Base-by-base conservation (phyloP, 2,113 vertebrate genomes). In the Circaetus cinerascens region DNA sequence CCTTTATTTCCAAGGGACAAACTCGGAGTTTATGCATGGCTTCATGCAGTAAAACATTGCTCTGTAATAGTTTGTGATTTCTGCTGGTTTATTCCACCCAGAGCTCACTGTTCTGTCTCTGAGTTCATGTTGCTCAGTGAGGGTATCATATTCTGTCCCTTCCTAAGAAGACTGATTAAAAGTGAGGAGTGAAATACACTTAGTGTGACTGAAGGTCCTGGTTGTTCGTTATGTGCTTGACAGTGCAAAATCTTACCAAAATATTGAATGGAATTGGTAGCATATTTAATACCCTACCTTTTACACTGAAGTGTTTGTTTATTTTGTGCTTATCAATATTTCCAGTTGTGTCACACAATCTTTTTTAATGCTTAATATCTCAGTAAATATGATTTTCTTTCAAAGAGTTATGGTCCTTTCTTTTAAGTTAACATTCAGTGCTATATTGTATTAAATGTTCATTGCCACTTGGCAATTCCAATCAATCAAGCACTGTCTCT, bases 401-500 rank as follows among this genome's bases (percentile, higher is more conserved):
- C 59, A 93, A 90, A 78, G 46, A 96, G 51, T 89, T 92, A 96
- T 57, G 10, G 76, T 88, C 60, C 15, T 92, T 62, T 76, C 69
- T 96, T 94, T 96, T 81, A 95, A 68, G 38, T 94, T 67, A 95
- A 85, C 62, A 84, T 96, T 68, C 91, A 83, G 80, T 86, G 60
- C 79, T 86, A 84, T 67, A 78, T 72, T 95, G 34, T 69, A 56
- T 96, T 97, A 96, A 56, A 76, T 59, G 80, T 90, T 95, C 85
- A 74, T 23, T 83, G 91, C 84, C 71, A 16, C 79, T 96, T 95
- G 83, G 87, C 59, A 94, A 95, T 98, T 95, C 77, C 59, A 96
- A 87, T 97, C 88, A 88, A 69, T 95, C 97, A 97, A 94, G 53
- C 74, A 82, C 88, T 41, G 29, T 93, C 92, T 86, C 74, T 72